phyloP scores from a whole-genome alignment of 1,140 invertebrate genomes.

The Aphelenchoides fujianensis region DNA sequence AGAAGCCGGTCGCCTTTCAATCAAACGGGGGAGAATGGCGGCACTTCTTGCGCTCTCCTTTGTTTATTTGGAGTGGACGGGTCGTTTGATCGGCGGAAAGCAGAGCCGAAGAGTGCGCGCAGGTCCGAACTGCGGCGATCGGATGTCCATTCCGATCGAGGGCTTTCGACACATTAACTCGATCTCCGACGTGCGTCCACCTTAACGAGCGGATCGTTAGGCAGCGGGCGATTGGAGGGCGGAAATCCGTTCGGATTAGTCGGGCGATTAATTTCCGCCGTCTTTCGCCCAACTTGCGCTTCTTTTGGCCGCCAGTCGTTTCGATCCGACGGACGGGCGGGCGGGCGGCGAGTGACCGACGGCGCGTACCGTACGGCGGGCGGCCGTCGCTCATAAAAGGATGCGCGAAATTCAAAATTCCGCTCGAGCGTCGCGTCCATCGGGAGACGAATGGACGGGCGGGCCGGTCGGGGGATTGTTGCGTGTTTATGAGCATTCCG shows the following conservation, averaged over 20 bases:
- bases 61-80: not conserved
- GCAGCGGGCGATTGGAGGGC: not conserved
- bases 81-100: not conserved
- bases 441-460: not conserved
- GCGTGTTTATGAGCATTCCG: not conserved
- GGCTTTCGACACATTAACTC: slow-evolving; percentile 3
- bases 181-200: no score
- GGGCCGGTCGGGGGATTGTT: not conserved
- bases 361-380: no score
- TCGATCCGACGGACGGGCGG: no score
- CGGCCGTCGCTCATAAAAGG: no score
- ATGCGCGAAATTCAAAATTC: not conserved
- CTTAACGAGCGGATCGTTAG: not conserved
- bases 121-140: not conserved
- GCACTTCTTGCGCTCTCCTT: no score
- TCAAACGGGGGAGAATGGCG: no score
- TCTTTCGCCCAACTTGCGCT: not conserved
- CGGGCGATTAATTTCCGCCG: not conserved
- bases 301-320: no score
- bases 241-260: not conserved
- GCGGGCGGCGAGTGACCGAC: no score
- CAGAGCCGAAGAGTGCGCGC: not conserved
- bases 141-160: not conserved
- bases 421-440: not conserved
- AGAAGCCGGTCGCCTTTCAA: no score